A percentile compares a stretch with the other conserved stretches of the same genome.
phyloP scores from a whole-genome alignment of 2,113 vertebrate genomes.

The Canis aureus region DNA sequence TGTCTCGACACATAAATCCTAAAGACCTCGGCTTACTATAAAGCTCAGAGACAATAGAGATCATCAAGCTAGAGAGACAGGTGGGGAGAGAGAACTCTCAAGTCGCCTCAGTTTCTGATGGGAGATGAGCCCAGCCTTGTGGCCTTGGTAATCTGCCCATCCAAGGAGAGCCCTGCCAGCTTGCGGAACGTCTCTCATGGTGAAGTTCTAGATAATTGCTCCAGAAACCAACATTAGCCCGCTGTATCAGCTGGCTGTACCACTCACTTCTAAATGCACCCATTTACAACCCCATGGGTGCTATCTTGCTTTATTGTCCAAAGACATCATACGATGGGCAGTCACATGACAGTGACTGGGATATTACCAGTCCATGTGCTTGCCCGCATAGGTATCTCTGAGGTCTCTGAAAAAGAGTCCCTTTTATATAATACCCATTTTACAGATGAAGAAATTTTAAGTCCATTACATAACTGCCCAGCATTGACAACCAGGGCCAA shows the following conservation, averaged over 20 bases:
- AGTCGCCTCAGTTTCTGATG: not conserved
- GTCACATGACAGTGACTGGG: not conserved
- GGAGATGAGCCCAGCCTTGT: not conserved
- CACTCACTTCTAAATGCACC: not conserved
- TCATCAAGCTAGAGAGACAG: not conserved
- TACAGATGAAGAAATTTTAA: not conserved
- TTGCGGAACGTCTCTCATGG: not conserved
- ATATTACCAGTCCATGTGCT: not conserved
- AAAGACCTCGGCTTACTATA: not conserved
- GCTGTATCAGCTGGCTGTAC: not conserved
- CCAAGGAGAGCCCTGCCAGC: not conserved
- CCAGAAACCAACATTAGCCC: not conserved
- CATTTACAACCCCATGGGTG: not conserved
- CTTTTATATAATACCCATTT: not conserved
- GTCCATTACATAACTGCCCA: not conserved
- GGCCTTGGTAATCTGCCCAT: not conserved
- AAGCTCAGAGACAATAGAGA: not conserved
- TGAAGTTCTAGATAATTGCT: not conserved
- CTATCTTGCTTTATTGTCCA: not conserved
- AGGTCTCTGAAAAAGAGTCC: not conserved
- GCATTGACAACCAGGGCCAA: not conserved
- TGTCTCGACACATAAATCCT: not conserved
- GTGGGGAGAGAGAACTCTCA: not conserved
- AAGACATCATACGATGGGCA: not conserved
- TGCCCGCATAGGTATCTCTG: not conserved